A percentile compares a stretch with the other conserved stretches of the same genome.
phyloP scores from a whole-genome alignment of 2,113 vertebrate species.

The Catharus bicknelli region DNA sequence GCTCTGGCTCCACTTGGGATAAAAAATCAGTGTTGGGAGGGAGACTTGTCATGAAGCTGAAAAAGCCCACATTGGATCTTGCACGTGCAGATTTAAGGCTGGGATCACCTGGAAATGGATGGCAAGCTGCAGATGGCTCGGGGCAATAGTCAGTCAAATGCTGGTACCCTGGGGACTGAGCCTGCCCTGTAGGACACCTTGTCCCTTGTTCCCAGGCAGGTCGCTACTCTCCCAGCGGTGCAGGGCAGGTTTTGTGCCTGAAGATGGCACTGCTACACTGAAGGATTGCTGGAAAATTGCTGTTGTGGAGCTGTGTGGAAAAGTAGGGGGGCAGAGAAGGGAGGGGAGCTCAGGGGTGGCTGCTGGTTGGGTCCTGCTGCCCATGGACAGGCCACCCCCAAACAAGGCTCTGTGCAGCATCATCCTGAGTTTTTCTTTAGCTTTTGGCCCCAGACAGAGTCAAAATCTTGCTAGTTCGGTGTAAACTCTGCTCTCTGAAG shows the following conservation, averaged over 20 bases:
- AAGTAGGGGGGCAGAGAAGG: fast-evolving
- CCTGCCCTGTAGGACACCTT: fast-evolving
- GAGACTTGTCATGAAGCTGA: neutral
- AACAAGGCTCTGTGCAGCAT: neutral
- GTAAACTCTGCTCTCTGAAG: neutral
- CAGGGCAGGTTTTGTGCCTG: neutral
- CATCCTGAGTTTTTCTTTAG: neutral
- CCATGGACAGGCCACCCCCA: fast-evolving
- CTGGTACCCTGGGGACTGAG: neutral
- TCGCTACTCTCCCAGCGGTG: neutral
- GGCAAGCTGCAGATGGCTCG: neutral
- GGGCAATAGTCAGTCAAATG: fast-evolving
- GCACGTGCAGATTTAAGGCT: neutral
- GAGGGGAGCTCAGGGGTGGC: fast-evolving
- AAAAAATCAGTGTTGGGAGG: fast-evolving
- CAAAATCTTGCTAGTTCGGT: neutral
- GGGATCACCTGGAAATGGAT: neutral
- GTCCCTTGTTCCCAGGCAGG: neutral
- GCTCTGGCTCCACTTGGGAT: neutral
- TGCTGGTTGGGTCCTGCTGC: fast-evolving
- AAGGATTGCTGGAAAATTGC: neutral
- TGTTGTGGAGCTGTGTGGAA: fast-evolving
- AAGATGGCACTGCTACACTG: slow-evolving; percentile 39
- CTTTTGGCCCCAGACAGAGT: fast-evolving
- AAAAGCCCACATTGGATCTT: fast-evolving